Evolutionary conservation across 1,140 invertebrate species (phyloP), one percentile per base, ranked within the genome.

Genomic region (Diorhabda carinulata): DNA sequence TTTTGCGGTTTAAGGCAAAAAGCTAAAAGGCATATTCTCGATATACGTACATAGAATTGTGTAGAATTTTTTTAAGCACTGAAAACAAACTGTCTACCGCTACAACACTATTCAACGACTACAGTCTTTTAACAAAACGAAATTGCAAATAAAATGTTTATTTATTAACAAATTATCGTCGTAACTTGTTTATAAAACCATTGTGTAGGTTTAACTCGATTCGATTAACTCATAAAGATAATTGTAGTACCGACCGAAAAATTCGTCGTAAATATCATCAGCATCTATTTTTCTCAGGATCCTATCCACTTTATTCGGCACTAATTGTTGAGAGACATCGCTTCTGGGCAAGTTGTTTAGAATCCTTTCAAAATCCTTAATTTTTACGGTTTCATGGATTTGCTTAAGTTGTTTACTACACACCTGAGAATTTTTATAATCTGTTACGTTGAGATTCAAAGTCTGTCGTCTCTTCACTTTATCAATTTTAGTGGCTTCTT

Each of bases 371-470:
- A 78, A 74, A 61, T 78, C 77, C 47, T 63, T 60, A 2, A 73
- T 62, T 73, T 74, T 70, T 58, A 74, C 71, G 69, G 78, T 73
- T 73, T 76, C 74, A 62, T 72, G 65, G 45, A 78, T 78, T 58
- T 72, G 67, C 56, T 52, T 72, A 58, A 73, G 60, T 58, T 69
- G 41, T 42, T 71, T 72, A 66, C 66, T 72, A 6, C 68, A 63
- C 61, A 75, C 64, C 40, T 73, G 64, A 7, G 56, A 25, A 62
- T 71, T 71, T 64, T 47, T 56, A 41, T 70, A 72, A 25, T 73
- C 71, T 6, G 41, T 71, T 45, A 71, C 65, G 64, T 66, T 42
- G 9, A 67, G 56, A 40, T 68, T 68, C 10, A 72, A 10, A 43
- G 64, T 25, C 42, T 64, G 56, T 64, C 61, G 43, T n/a, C 47